Base-by-base conservation (phyloP, 2,113 vertebrate species). In the Periophthalmus modestus region DNA sequence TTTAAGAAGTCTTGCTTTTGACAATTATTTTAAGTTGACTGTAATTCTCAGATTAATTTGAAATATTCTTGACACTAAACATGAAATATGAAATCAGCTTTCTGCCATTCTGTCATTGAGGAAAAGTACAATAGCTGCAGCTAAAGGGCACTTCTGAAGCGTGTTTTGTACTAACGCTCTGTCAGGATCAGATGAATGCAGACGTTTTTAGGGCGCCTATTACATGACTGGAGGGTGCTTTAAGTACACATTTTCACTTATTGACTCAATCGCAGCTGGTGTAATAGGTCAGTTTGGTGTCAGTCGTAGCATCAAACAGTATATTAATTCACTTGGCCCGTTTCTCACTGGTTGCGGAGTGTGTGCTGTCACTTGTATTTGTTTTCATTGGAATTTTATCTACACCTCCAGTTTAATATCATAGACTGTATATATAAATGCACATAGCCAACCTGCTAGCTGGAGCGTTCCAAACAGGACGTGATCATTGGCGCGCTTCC, bases 21-120 rank as follows among this genome's bases (percentile, higher is more conserved):
- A 65, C 62, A 65, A 39, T 19, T n/a, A 65, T 65, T 65, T 65
- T n/a, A n/a, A 65, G 62, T 65, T n/a, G 34, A 43, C 33, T 65
- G 61, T 65, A 36, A 65, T 65, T 21, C 24, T 19, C 13, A 21
- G 24, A 33, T 62, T 62, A 62, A 65, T 65, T 36, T 65, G 62
- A 65, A 65, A 65, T 21, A 34, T 65, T 65, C 62, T 13, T 9
- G 62, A 65, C 62, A 39, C 33, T n/a, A 65, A 65, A 39, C 34
- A 43, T 43, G 33, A 65, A 65, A 65, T 65, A 65, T 65, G 33
- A 65, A 34, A 39, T 65, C 34, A 12, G 33, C 19, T 65, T 43
- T 21, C 34, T 65, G 18, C 18, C 34, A 33, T 21, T 43, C 34
- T 62, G 59, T 62, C 59, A 62, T 62, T 62, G 16, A 34, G 28